These are phyloP conservation scores for Silurus glanis DNA, from an alignment of 2,113 vertebrate genomes.

Conservation along the genomic window DNA sequence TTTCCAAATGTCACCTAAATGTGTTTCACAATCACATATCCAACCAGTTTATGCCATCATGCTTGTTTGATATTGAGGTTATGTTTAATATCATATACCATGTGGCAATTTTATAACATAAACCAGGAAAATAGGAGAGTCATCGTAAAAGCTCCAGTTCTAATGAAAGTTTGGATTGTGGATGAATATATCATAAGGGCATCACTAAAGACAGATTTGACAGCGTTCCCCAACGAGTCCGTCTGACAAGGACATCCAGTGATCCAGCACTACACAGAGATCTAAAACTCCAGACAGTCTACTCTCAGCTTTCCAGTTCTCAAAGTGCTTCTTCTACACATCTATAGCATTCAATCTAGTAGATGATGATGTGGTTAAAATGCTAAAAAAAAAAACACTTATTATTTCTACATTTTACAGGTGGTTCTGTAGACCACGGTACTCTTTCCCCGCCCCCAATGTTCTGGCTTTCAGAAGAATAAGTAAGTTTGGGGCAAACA, in stretches of 20 bases:
- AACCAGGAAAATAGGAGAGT: slow-evolving; percentile 15
- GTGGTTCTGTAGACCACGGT: not conserved
- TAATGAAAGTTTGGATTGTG: slow-evolving; percentile 50
- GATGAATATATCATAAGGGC: slow-evolving; percentile 54
- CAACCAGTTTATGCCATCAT: not conserved
- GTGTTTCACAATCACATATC: not conserved
- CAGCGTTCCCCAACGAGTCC: slow-evolving; percentile 42
- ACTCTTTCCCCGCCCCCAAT: no score
- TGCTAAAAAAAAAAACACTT: not conserved
- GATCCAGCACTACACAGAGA: slow-evolving; percentile 46
- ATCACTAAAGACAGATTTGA: slow-evolving; percentile 55
- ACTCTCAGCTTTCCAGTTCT: slow-evolving; percentile 24
- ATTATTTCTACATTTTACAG: not conserved
- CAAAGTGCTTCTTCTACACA: not conserved
- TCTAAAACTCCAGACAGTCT: slow-evolving; percentile 35
- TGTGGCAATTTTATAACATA: not conserved
- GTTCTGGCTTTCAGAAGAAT: not conserved
- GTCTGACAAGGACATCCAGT: slow-evolving; percentile 44
- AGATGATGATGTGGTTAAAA: not conserved
- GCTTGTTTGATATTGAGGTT: not conserved
- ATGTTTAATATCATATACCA: not conserved
- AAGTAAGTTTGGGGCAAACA: no score
- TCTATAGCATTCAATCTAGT: not conserved
- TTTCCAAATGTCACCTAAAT: not conserved
- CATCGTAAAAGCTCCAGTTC: slow-evolving; percentile 30